These are phyloP conservation scores for Scalopus aquaticus DNA, from an alignment of 2,113 vertebrate genomes.

Conservation along the genomic window DNA sequence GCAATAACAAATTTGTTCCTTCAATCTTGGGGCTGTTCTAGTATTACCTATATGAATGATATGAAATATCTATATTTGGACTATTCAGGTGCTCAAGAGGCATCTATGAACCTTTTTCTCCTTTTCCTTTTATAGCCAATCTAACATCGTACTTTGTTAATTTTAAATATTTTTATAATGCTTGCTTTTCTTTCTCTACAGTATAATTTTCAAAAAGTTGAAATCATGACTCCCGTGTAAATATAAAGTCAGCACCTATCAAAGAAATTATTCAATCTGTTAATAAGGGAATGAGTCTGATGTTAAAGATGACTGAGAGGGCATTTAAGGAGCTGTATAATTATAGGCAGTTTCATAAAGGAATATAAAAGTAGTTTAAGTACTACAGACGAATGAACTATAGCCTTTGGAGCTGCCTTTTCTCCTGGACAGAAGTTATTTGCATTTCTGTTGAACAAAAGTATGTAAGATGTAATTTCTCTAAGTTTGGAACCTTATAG, in stretches of 20 bases:
- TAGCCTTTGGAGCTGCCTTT: not conserved
- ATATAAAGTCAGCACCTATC: not conserved
- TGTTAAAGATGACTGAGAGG: not conserved
- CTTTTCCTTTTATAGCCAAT: not conserved
- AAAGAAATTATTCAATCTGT: not conserved
- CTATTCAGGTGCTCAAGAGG: not conserved
- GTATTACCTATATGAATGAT: not conserved
- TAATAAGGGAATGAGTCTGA: not conserved
- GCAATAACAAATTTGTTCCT: not conserved
- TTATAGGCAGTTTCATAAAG: constrained; percentile 1
- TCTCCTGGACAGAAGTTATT: constrained; percentile 24
- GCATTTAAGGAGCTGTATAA: not conserved
- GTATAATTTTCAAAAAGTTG: constrained; percentile 37
- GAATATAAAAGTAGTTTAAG: not conserved
- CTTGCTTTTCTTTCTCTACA: not conserved
- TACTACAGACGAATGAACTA: not conserved
- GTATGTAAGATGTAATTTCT: constrained; percentile 1
- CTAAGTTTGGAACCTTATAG: not conserved
- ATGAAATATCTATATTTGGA: not conserved
- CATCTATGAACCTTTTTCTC: not conserved
- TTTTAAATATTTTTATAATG: constrained; percentile 36
- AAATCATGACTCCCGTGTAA: not conserved
- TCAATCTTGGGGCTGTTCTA: not conserved
- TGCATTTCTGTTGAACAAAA: constrained; percentile 9
- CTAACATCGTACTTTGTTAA: not conserved